Evolutionary conservation across 1,140 invertebrate species (phyloP).

Genomic region (Halyomorpha halys): DNA sequence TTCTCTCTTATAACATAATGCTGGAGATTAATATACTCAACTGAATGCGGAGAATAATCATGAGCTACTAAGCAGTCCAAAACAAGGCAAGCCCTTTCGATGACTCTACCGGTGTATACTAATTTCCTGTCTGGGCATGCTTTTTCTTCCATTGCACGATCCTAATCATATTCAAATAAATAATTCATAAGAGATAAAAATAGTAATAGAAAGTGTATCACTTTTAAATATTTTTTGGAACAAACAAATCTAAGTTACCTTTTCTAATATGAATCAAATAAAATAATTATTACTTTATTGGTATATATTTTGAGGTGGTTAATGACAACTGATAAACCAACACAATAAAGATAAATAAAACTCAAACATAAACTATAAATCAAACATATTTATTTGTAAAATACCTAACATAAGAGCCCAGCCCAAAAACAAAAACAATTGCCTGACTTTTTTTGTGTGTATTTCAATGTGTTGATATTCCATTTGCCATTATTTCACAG

Average conservation of each 20-base stretch:
- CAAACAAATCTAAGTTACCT: neutral
- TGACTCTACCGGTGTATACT: conserved; percentile 50
- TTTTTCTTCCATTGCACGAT: conserved; percentile 56
- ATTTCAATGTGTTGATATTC: no score
- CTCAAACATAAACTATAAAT: no score
- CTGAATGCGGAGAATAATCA: conserved; percentile 57
- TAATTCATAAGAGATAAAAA: neutral
- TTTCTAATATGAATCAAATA: neutral
- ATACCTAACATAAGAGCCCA: no score
- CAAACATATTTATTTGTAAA: no score
- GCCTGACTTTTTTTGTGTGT: no score
- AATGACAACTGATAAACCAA: no score
- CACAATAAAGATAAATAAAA: no score
- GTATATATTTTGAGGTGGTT: neutral
- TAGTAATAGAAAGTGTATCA: no score
- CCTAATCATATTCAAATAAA: conserved; percentile 39
- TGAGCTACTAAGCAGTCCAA: conserved; percentile 66
- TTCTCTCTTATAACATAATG: conserved; percentile 75
- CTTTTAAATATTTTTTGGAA: neutral
- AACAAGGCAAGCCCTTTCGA: conserved; percentile 58
- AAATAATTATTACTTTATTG: neutral
- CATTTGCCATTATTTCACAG: no score
- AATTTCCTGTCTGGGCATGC: conserved; percentile 41
- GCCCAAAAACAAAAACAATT: no score
- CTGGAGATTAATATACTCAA: conserved; percentile 63